Evolutionary conservation across 2,797 vertebrate genomes (phyloP).

Genomic region (Tokudaia tokunoshimensis): DNA sequence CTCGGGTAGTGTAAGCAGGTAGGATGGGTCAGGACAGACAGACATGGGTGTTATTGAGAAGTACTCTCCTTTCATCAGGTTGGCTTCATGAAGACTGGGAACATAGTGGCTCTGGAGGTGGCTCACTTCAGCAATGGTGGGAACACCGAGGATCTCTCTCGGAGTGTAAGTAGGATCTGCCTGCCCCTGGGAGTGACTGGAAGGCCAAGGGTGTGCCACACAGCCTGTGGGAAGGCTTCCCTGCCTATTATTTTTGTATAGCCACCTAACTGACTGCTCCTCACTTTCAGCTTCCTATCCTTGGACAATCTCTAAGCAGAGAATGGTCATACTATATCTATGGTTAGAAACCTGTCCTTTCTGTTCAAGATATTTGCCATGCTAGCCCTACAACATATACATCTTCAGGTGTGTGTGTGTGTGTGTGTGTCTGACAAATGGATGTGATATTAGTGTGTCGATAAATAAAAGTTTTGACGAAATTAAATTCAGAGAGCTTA

Average conservation of each 20-base stretch:
- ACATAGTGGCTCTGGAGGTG: constrained; percentile 93
- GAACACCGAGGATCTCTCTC: constrained; percentile 94
- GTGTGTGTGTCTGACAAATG: not conserved
- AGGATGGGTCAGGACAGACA: not conserved
- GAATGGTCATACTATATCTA: not conserved
- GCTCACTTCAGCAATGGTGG: constrained; percentile 93
- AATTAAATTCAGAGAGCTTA: not conserved
- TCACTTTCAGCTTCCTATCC: not conserved
- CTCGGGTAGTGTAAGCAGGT: not conserved
- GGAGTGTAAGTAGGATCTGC: constrained; percentile 89
- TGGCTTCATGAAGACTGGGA: constrained; percentile 94
- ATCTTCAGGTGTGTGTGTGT: not conserved
- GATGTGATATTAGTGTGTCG: not conserved
- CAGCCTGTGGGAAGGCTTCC: not conserved
- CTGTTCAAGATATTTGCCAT: not conserved
- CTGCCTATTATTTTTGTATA: not conserved
- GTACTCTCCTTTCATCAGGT: constrained; percentile 88
- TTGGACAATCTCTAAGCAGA: not conserved
- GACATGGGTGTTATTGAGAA: not conserved
- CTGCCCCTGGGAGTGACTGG: too few species aligned
- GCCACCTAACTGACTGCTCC: not conserved
- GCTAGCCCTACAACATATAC: not conserved
- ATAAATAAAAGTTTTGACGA: not conserved
- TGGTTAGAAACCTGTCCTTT: constrained; percentile 3
- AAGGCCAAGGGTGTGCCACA: not conserved